Percentiles rank a stretch among this genome's conserved stretches.
These are phyloP conservation scores for Tympanuchus pallidicinctus DNA, from an alignment of 2,113 vertebrate species.

Conservation along the genomic window DNA sequence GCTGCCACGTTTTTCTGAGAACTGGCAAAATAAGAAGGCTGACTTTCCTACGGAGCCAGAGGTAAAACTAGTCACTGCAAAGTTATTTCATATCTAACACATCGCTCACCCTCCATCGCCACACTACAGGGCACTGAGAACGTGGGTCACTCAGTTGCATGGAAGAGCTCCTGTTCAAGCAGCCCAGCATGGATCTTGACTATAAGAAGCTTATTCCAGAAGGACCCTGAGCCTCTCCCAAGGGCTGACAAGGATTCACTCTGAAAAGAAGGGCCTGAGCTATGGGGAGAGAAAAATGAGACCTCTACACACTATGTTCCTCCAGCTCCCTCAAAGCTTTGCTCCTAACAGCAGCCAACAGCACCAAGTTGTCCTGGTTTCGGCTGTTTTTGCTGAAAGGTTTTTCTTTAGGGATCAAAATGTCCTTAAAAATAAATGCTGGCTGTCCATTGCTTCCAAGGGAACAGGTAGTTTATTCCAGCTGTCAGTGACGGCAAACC, in stretches of 20 bases:
- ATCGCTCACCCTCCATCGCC: neutral
- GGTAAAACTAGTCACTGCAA: slow-evolving; percentile 60
- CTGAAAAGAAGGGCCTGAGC: neutral
- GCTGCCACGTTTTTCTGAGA: slow-evolving; percentile 62
- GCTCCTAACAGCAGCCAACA: neutral
- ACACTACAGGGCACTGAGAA: neutral
- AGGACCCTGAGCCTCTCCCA: neutral
- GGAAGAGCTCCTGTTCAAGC: neutral
- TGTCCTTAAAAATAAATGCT: slow-evolving; percentile 44
- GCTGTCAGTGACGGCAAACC: slow-evolving; percentile 43
- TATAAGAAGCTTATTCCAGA: neutral
- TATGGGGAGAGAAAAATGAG: neutral
- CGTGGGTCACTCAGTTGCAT: neutral
- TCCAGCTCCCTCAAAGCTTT: neutral
- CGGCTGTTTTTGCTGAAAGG: neutral
- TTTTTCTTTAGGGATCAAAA: slow-evolving; percentile 44
- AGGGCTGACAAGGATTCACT: neutral
- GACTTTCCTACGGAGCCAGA: slow-evolving; percentile 67
- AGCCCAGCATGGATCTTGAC: neutral
- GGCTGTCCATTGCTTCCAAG: slow-evolving; percentile 34
- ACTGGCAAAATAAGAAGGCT: slow-evolving; percentile 59
- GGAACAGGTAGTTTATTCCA: slow-evolving; percentile 68
- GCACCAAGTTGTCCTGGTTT: neutral
- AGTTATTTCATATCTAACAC: slow-evolving; percentile 64
- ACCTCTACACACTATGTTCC: accelerated